Base-by-base conservation (phyloP, 92 coral and sea anemone species). In the Actinernus sp. region DNA sequence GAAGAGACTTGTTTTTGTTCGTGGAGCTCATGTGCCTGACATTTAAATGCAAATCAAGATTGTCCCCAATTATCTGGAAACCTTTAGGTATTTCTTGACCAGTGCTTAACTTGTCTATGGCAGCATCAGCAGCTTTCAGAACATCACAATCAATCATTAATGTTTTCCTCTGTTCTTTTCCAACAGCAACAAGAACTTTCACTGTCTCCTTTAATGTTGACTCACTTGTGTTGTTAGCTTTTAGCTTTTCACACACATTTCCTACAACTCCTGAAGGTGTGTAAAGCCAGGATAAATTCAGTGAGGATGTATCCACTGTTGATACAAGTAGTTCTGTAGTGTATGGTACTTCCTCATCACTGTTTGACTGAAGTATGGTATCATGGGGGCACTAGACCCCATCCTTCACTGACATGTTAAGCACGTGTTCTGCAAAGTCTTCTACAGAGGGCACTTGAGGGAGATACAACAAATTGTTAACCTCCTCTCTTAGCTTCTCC, bases 1-100 rank as follows among this genome's bases (percentile, higher is more conserved):
- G 76, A 37, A 77, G 69, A 2, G 76, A 77, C 43, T 77, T 77
- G 62, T 77, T 77, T 55, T 61, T 65, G 69, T 65, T 77, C 14
- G 50, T 8, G 9, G 31, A 47, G 37, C 28, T 30, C 55, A 77
- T 7, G 29, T 77, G 84, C 29, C 76, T 56, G 19, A 66, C 84
- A 65, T 49, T 58, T 31, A 77, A 30, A 31, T 77, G 84, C 3
- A 77, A n/a, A 56, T 58, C 84, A 17, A 77, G 60, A 47, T 66
- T 77, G 18, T 77, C 84, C 27, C 84, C 84, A 11, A 65, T 76
- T 36, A 77, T 56, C 41, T 77, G 84, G 53, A 26, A 73, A 24
- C 81, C 81, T 26, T 29, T 20, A 31, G 71, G 70, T n/a, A 23
- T 5, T 17, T 9, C 10, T 8, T 7, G 8, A n/a, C n/a, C n/a